Evolutionary conservation across 2,888 invertebrate genomes (phyloP).

Genomic region (Lymantria dispar): DNA sequence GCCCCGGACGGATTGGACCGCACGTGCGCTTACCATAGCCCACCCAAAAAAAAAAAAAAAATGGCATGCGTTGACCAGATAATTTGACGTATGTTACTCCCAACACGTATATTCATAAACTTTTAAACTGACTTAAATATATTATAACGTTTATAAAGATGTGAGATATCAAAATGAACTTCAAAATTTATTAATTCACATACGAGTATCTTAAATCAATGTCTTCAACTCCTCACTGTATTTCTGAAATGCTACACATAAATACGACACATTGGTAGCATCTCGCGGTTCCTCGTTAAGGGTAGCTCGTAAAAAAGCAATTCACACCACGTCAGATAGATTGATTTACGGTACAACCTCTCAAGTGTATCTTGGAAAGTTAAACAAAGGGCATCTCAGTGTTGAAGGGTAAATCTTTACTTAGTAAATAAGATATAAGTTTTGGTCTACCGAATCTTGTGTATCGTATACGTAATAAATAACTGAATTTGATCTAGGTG

Average conservation of each 20-base stretch:
- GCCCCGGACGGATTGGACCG: too few relatives aligned
- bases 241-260: neutral
- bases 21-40: too few relatives aligned
- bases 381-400: constrained; percentile 35
- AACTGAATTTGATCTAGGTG: neutral
- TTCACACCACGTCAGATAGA: constrained; percentile 57
- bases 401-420: constrained; percentile 35
- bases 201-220: too few relatives aligned
- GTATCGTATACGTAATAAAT: neutral
- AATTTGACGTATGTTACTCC: too few relatives aligned
- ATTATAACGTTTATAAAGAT: too few relatives aligned
- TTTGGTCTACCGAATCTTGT: constrained; percentile 6
- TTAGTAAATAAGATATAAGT: constrained; percentile 36
- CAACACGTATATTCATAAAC: too few relatives aligned
- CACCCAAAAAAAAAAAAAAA: too few relatives aligned
- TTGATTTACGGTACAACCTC: constrained; percentile 64
- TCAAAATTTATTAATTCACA: too few relatives aligned
- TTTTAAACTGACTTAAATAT: too few relatives aligned
- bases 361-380: constrained; percentile 45
- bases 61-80: too few relatives aligned
- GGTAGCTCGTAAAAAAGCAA: constrained; percentile 56
- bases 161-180: too few relatives aligned
- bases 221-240: too few relatives aligned
- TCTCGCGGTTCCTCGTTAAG: constrained; percentile 20
- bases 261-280: constrained; percentile 7